Conservation (phyloP, 2,113 vertebrate genomes). For the Chaenocephalus aceratus region DNA sequence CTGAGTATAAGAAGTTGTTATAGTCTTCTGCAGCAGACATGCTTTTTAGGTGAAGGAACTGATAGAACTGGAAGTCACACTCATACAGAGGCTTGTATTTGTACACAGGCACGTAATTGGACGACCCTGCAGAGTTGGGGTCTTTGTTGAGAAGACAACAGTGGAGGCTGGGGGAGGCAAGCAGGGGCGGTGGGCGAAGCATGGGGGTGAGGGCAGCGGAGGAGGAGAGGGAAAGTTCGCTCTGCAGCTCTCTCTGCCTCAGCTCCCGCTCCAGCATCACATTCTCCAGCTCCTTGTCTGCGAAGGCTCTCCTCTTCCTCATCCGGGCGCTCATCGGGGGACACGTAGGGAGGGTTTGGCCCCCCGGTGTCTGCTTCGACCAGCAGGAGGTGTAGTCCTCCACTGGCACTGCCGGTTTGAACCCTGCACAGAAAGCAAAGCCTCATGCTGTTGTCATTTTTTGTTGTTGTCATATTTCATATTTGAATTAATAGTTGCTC, state of each 20-base stretch:
- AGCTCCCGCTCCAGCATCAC: slow-evolving; percentile 82
- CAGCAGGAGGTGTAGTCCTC: slow-evolving; percentile 67
- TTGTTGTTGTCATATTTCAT: slow-evolving; percentile 2
- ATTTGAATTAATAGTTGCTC: neutral
- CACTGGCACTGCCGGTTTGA: slow-evolving; percentile 52
- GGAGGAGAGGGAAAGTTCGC: slow-evolving; percentile 53
- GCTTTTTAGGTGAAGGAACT: slow-evolving; percentile 63
- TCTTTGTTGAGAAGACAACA: slow-evolving; percentile 70
- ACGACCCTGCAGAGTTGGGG: slow-evolving; percentile 27
- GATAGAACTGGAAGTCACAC: slow-evolving; percentile 74
- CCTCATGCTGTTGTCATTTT: slow-evolving; percentile 6
- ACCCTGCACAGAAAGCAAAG: slow-evolving; percentile 45
- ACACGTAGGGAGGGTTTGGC: slow-evolving; percentile 46
- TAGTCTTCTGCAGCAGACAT: slow-evolving; percentile 41
- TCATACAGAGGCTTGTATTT: slow-evolving; percentile 76
- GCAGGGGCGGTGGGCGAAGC: slow-evolving; percentile 55
- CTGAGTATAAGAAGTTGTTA: slow-evolving; percentile 38
- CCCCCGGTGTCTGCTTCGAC: slow-evolving; percentile 51
- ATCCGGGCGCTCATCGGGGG: slow-evolving; percentile 78
- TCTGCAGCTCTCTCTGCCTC: slow-evolving; percentile 75
- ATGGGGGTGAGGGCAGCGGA: slow-evolving; percentile 51
- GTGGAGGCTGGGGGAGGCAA: slow-evolving; percentile 51
- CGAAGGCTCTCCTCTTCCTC: slow-evolving; percentile 83
- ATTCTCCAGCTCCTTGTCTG: slow-evolving; percentile 84
- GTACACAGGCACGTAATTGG: slow-evolving; percentile 67